These are phyloP conservation scores for Vulpes vulpes DNA, from an alignment of 2,113 vertebrate genomes.

Conservation along the genomic window DNA sequence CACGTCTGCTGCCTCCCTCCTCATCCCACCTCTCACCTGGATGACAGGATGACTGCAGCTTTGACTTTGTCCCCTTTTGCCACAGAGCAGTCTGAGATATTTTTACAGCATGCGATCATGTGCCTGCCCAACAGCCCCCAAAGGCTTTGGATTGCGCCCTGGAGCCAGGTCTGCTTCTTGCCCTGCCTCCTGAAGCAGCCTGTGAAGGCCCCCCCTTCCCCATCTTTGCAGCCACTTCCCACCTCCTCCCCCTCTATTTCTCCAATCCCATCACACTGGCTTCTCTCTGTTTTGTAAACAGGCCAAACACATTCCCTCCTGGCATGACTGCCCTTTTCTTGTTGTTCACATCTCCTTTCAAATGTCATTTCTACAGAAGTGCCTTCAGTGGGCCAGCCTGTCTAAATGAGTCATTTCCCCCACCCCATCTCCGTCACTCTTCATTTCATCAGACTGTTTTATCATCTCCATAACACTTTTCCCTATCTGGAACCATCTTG, in stretches of 20 bases:
- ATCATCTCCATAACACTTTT: slow-evolving; percentile 32
- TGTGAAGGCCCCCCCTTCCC: background rate
- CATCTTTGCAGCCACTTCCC: background rate
- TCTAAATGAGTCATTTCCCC: background rate
- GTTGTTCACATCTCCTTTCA: background rate
- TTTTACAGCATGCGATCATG: background rate
- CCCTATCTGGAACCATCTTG: background rate
- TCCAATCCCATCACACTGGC: background rate
- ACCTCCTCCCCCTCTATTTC: background rate
- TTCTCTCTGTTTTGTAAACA: background rate
- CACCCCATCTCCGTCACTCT: background rate
- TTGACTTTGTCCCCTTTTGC: background rate
- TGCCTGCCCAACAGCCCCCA: rapidly evolving
- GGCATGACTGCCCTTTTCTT: background rate
- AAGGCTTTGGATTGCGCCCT: background rate
- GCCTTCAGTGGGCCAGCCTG: background rate
- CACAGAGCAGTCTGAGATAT: background rate
- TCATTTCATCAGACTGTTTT: background rate
- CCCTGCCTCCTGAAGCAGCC: background rate
- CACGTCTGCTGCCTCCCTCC: background rate
- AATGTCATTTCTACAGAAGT: background rate
- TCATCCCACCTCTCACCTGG: rapidly evolving
- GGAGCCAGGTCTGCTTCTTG: background rate
- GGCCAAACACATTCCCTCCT: background rate
- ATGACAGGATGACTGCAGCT: background rate